These are phyloP conservation scores for Dunckerocampus dactyliophorus DNA, from an alignment of 2,113 vertebrate genomes.

Conservation along the genomic window DNA sequence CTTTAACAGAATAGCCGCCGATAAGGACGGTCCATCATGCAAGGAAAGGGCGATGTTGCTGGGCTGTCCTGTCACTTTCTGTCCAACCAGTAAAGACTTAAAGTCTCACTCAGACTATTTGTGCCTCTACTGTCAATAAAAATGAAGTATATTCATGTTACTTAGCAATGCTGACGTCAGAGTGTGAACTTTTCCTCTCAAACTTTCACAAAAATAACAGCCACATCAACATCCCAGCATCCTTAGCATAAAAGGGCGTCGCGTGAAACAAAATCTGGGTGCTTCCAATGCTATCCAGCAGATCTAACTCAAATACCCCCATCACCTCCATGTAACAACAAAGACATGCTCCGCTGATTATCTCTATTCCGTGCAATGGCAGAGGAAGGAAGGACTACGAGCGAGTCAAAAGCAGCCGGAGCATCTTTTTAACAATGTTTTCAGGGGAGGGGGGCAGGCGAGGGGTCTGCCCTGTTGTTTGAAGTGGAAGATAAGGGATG, in stretches of 20 bases:
- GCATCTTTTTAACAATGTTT: constrained; percentile 55
- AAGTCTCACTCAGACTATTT: neutral
- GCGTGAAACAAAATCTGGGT: constrained; percentile 61
- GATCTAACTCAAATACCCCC: constrained; percentile 75
- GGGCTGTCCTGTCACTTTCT: neutral
- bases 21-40: constrained; percentile 65
- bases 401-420: constrained; percentile 42
- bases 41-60: constrained; percentile 43
- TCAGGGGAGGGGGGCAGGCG: neutral
- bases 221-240: constrained; percentile 27
- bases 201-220: constrained; percentile 42
- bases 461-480: constrained; percentile 53
- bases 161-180: neutral
- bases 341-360: constrained; percentile 61
- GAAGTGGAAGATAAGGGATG: constrained; percentile 60
- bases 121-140: neutral
- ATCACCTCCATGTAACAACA: constrained; percentile 66
- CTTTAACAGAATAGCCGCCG: constrained; percentile 50
- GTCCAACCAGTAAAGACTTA: neutral
- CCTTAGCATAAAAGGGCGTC: constrained; percentile 49
- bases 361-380: constrained; percentile 69
- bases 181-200: constrained; percentile 18
- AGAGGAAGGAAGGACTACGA: constrained; percentile 29
- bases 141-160: neutral
- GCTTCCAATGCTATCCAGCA: constrained; percentile 62